These are phyloP conservation scores for Orientallactaga bullata DNA, from an alignment of 2,113 vertebrate species.

Conservation along the genomic window DNA sequence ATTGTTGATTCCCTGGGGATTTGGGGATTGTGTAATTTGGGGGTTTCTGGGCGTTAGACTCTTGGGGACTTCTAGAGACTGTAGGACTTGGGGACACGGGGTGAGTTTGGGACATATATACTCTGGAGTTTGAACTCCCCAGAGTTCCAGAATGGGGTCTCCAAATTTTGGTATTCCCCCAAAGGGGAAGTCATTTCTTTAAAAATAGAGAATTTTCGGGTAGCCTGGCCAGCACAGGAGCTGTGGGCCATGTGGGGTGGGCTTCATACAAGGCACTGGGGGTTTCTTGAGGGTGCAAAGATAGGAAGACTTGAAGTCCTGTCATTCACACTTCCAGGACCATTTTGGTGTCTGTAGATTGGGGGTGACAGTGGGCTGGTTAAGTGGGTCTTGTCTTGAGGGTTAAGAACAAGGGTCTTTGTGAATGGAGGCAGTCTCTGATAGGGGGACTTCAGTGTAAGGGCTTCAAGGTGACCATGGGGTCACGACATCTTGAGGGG, in stretches of 20 bases:
- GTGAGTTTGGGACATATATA: constrained; percentile 38
- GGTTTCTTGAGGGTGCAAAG: constrained; percentile 73
- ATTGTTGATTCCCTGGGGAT: constrained; percentile 76
- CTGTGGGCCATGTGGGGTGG: constrained; percentile 75
- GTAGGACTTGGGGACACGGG: not conserved
- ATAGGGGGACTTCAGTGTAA: not conserved
- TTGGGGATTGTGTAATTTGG: constrained; percentile 57
- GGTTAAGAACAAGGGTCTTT: constrained; percentile 29
- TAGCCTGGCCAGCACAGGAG: constrained; percentile 72
- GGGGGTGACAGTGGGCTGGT: constrained; percentile 44
- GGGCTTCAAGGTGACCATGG: constrained; percentile 36
- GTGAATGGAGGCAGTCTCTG: constrained; percentile 62
- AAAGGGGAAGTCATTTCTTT: constrained; percentile 66
- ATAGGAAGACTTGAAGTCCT: constrained; percentile 78
- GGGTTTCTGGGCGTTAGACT: constrained; percentile 66
- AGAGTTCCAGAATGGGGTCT: constrained; percentile 69
- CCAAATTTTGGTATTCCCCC: constrained; percentile 76
- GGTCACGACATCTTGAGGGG: constrained; percentile 59
- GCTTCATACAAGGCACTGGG: constrained; percentile 83
- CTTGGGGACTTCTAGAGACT: constrained; percentile 45
- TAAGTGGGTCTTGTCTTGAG: constrained; percentile 66
- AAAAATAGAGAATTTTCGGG: constrained; percentile 84
- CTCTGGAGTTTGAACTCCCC: constrained; percentile 62
- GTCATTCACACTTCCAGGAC: constrained; percentile 79
- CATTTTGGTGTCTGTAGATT: constrained; percentile 77